A percentile compares a stretch with the other conserved stretches of the same genome.
Evolutionary conservation across 2,797 vertebrate genomes (phyloP).

Genomic region (Phylloscopus collybita): DNA sequence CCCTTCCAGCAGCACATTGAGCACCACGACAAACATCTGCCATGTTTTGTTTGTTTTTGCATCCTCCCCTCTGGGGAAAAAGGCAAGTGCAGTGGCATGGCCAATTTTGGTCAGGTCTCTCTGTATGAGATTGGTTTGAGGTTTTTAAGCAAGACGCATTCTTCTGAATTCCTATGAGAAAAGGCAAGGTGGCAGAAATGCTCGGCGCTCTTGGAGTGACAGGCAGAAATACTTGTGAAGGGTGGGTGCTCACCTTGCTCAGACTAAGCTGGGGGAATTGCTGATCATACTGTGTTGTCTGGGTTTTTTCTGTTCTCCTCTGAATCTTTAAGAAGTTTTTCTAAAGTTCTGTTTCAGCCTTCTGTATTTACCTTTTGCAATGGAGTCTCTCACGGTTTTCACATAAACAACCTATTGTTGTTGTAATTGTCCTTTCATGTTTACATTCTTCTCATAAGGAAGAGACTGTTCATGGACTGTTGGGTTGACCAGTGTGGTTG

Average conservation of each 20-base stretch:
- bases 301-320: too few species aligned
- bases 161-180: neutral
- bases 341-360: too few species aligned
- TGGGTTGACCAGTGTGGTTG: too few species aligned
- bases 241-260: neutral
- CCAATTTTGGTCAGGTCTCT: neutral
- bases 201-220: rapidly evolving
- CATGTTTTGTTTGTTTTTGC: neutral
- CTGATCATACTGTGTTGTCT: neutral
- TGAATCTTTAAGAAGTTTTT: too few species aligned
- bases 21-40: neutral
- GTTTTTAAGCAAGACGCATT: neutral
- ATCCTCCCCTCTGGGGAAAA: neutral
- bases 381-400: too few species aligned
- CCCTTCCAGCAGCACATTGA: neutral
- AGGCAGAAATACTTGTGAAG: neutral
- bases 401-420: too few species aligned
- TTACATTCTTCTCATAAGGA: too few species aligned
- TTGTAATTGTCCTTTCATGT: too few species aligned
- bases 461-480: too few species aligned
- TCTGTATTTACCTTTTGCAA: too few species aligned
- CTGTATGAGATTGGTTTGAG: neutral
- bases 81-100: neutral
- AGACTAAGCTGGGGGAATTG: neutral
- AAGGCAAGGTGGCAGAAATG: neutral